A percentile compares a stretch with the other conserved stretches of the same genome.
phyloP scores from a whole-genome alignment of 2,888 invertebrate species.

The Macrosoma leucophasiata region DNA sequence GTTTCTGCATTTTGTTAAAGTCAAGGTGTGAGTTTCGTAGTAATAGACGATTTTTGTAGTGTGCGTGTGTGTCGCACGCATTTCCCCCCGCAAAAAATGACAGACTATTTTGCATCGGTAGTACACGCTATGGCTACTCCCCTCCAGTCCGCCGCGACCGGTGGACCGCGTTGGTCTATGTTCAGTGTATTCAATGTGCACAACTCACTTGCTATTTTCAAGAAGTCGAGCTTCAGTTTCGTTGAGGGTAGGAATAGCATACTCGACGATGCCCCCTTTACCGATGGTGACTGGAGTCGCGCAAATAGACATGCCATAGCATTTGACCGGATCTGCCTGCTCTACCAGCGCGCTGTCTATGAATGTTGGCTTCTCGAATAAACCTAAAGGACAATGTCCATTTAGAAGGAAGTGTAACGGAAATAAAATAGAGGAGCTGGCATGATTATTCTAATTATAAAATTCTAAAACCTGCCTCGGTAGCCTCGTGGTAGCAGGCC shows the following conservation, averaged over 20 bases:
- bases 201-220: slow-evolving; percentile 45
- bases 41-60: too few species aligned
- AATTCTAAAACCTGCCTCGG: too few species aligned
- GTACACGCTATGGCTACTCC: too few species aligned
- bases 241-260: slow-evolving; percentile 47
- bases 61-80: too few species aligned
- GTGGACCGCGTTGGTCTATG: background rate
- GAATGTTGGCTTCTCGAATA: slow-evolving; percentile 45
- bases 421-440: too few species aligned
- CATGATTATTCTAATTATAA: too few species aligned
- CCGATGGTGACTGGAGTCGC: slow-evolving; percentile 54
- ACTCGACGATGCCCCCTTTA: slow-evolving; percentile 44
- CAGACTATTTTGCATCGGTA: too few species aligned
- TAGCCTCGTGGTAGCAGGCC: too few species aligned
- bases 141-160: background rate
- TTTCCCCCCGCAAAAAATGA: too few species aligned
- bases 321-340: slow-evolving; percentile 43
- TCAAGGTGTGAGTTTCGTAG: too few species aligned
- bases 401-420: too few species aligned
- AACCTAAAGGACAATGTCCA: slow-evolving; percentile 32
- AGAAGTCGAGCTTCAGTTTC: slow-evolving; percentile 40
- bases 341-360: slow-evolving; percentile 63
- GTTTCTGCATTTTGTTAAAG: too few species aligned
- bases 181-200: background rate
- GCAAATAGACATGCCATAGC: slow-evolving; percentile 50